A percentile compares a stretch with the other conserved stretches of the same genome.
Conservation (phyloP, 1,140 invertebrate genomes). For the Drosophila willistoni region DNA sequence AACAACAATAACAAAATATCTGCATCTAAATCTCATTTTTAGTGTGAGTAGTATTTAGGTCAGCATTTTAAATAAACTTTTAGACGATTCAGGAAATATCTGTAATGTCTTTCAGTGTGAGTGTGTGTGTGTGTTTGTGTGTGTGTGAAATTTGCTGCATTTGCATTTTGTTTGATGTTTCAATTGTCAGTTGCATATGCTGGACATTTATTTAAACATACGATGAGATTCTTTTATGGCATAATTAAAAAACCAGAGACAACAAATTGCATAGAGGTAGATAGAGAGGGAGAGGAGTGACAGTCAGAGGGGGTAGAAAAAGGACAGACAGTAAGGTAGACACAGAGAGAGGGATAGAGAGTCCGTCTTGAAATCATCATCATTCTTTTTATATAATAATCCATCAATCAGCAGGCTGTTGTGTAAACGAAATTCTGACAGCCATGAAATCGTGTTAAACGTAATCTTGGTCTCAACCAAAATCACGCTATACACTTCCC, state of each 20-base stretch:
- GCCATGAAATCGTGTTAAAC: constrained; percentile 74
- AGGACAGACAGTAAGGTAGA: not conserved
- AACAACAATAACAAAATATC: constrained; percentile 43
- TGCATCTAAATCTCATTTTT: constrained; percentile 27
- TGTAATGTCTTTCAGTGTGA: constrained; percentile 14
- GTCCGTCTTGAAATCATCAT: no score
- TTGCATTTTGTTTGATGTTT: constrained; percentile 39
- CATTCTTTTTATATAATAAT: constrained; percentile 35
- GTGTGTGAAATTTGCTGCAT: constrained; percentile 34
- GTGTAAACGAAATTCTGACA: constrained; percentile 67
- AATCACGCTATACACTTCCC: constrained; percentile 31
- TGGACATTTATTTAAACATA: not conserved
- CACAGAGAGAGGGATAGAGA: not conserved
- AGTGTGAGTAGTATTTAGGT: constrained; percentile 8
- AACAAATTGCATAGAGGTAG: not conserved
- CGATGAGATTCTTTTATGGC: constrained; percentile 32
- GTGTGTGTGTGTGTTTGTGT: constrained; percentile 17
- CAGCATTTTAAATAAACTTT: constrained; percentile 22
- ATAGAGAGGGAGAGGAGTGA: not conserved
- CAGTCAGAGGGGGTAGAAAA: not conserved
- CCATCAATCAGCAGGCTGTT: constrained; percentile 66
- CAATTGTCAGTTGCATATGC: constrained; percentile 57
- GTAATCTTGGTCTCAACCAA: constrained; percentile 63
- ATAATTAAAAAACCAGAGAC: constrained; percentile 28
- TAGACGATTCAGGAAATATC: constrained; percentile 14